These are phyloP conservation scores for Hoplodrina blanda DNA, from an alignment of 2,888 invertebrate species.

Conservation along the genomic window DNA sequence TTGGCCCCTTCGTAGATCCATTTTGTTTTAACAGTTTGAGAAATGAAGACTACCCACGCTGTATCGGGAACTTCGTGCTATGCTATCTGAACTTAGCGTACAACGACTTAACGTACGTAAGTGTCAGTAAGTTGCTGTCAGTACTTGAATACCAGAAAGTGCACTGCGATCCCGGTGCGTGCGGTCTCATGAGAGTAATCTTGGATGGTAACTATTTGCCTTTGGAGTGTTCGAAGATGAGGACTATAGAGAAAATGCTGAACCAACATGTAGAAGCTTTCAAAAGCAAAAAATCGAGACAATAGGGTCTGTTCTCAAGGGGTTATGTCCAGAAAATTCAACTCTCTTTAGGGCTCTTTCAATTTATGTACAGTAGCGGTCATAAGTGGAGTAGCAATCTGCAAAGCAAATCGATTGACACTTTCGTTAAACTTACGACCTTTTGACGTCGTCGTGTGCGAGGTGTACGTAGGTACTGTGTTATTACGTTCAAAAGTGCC, in stretches of 20 bases:
- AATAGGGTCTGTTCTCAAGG: neutral
- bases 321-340: too few species aligned
- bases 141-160: constrained; percentile 72
- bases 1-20: constrained; percentile 71
- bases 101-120: constrained; percentile 71
- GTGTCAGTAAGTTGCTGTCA: constrained; percentile 67
- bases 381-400: too few species aligned
- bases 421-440: too few species aligned
- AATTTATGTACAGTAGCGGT: too few species aligned
- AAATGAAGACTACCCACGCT: constrained; percentile 58
- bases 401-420: too few species aligned
- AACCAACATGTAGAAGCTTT: neutral
- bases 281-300: neutral
- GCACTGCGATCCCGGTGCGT: constrained; percentile 32
- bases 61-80: constrained; percentile 73
- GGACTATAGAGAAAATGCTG: constrained; percentile 62
- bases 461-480: too few species aligned
- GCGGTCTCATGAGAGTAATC: constrained; percentile 71
- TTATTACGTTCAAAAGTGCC: too few species aligned
- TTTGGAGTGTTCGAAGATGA: constrained; percentile 64
- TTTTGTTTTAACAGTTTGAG: constrained; percentile 59
- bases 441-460: too few species aligned
- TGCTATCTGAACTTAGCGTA: constrained; percentile 77
- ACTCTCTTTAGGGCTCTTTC: too few species aligned
- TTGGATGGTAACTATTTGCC: constrained; percentile 78